Percentiles rank a stretch among this genome's conserved stretches.
phyloP scores from a whole-genome alignment of 1,140 invertebrate genomes.

The Akabosia matsudoensis region DNA sequence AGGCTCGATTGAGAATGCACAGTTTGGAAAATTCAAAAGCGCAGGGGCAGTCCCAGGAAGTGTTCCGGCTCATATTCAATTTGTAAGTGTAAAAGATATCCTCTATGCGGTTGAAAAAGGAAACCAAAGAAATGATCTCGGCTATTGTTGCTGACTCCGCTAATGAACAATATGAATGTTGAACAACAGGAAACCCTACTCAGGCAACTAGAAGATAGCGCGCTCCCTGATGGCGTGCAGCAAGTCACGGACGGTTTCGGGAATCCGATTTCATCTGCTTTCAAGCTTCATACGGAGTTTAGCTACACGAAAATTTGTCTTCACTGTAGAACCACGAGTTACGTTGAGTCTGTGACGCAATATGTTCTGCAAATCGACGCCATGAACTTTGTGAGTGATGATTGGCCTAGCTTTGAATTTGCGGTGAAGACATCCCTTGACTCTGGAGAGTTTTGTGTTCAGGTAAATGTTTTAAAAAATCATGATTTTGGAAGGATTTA shows the following conservation, averaged over 20 bases:
- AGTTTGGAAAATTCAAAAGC: not conserved
- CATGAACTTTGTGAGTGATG: conserved; percentile 3
- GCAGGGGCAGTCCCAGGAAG: not conserved
- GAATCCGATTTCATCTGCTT: not conserved
- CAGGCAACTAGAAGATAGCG: conserved; percentile 5
- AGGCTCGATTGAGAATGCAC: not conserved
- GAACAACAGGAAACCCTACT: conserved; percentile 4
- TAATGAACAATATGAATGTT: not conserved
- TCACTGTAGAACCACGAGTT: conserved; percentile 36
- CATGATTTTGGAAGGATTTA: not conserved
- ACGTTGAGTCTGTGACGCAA: conserved; percentile 11
- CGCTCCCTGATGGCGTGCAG: not conserved
- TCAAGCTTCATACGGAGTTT: conserved; percentile 24
- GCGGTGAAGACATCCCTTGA: conserved; percentile 40
- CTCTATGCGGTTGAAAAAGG: not conserved
- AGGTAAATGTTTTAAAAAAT: conserved; percentile 33
- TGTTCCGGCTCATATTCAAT: conserved; percentile 15
- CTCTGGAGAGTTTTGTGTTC: conserved; percentile 44
- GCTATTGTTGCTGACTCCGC: no score
- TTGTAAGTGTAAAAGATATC: no score
- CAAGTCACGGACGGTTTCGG: not conserved
- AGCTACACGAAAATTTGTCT: conserved; percentile 45
- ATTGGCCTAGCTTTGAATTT: conserved; percentile 45
- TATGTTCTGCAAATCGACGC: conserved; percentile 19
- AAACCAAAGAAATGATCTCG: no score